A percentile compares a stretch with the other conserved stretches of the same genome.
Evolutionary conservation across 2,888 invertebrate genomes (phyloP).

Genomic region (Drosophila basisetae): DNA sequence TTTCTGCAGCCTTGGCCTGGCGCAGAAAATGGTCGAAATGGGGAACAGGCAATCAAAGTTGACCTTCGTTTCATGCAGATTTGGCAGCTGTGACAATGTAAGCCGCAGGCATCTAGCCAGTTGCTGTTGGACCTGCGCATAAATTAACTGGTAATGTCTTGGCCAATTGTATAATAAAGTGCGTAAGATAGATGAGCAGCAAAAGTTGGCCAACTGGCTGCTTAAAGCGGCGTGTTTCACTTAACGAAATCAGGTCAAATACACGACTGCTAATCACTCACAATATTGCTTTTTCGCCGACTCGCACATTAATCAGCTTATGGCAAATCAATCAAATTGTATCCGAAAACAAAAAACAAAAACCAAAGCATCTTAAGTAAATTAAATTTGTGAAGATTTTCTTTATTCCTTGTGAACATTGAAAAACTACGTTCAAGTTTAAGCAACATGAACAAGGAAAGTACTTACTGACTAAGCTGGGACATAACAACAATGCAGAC

Average conservation of each 20-base stretch:
- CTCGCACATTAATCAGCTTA: conserved; percentile 60
- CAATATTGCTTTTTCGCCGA: conserved; percentile 1
- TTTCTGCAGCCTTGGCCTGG: conserved; percentile 38
- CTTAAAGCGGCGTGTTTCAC: conserved; percentile 16
- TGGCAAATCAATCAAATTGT: conserved; percentile 62
- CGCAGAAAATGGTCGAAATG: conserved; percentile 21
- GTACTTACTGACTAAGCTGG: conserved; percentile 5
- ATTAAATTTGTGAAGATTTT: conserved; percentile 14
- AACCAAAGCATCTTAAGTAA: conserved; percentile 10
- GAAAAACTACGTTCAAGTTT: conserved; percentile 28
- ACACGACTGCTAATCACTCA: conserved; percentile 51
- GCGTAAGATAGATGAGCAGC: conserved; percentile 49
- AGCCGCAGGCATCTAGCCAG: conserved; percentile 19
- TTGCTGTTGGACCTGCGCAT: conserved; percentile 21
- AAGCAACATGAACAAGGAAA: conserved; percentile 5
- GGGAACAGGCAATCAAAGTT: conserved; percentile 22
- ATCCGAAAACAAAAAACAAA: background rate
- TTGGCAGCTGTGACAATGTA: conserved; percentile 44
- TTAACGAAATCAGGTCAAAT: conserved; percentile 24
- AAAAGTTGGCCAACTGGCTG: conserved; percentile 23
- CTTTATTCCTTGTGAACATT: background rate
- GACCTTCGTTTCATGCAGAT: conserved; percentile 65
- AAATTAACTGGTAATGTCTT: conserved; percentile 42
- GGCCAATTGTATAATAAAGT: conserved; percentile 45
- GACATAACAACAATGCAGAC: conserved; percentile 13